Evolutionary conservation across 2,888 invertebrate species (phyloP), one percentile per base, ranked within the genome.

Genomic region (Epinotia demarniana): DNA sequence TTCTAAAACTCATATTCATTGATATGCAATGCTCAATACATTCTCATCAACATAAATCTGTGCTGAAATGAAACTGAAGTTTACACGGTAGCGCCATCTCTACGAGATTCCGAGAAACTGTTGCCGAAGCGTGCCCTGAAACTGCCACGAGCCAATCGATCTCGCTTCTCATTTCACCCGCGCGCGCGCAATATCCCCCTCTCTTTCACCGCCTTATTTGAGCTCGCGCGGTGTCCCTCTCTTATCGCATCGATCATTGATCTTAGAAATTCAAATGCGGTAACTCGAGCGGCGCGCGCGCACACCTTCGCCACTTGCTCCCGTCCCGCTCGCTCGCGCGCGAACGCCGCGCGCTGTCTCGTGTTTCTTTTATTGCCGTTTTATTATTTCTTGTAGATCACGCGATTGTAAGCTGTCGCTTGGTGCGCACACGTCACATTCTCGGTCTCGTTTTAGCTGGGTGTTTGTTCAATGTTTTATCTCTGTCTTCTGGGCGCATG

Each of bases 341-440:
- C 86, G 83, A 79, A 83, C 85, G 80, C 86, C 89, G 89, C 88
- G 88, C 86, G 91, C 88, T 90, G 91, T 92, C 92, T 92, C 92
- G 89, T 89, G 90, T 92, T 93, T 90, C 93, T 93, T 93, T 93
- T 93, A 93, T 93, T 92, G 92, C 92, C 91, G 92, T 93, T 93
- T 94, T 94, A 94, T 94, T 94, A 94, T 94, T 94, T 93, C 93
- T 94, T 93, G 93, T 93, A 92, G 94, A 93, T 93, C 94, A 93
- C 93, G 93, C 93, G 94, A 94, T 93, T 92, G 93, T 92, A 87
- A 91, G 93, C 93, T 93, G 93, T 93, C 93, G 93, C 90, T 91
- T 86, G 90, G 90, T 90, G 93, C 91, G 94, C 93, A 93, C 93
- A 93, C 94, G 93, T 93, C 93, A 93, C 83, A 83, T 85, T 79